Evolutionary conservation across 2,113 vertebrate genomes (phyloP), one percentile per base, ranked within the genome.

Genomic region (Oryzias melastigma): DNA sequence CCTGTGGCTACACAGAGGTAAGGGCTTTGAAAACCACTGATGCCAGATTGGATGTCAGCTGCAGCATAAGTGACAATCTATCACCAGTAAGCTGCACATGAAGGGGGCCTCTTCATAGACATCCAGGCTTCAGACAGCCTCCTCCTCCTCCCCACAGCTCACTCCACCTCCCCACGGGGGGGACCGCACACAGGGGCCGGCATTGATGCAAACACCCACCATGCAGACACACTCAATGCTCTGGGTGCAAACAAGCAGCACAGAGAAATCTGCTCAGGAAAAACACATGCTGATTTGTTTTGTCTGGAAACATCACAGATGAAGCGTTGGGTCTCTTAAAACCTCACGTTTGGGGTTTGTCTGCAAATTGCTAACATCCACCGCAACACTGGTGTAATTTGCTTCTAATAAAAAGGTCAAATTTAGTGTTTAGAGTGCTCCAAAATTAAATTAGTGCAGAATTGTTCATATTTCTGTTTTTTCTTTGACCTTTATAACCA

Each of bases 21-120:
- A 89, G 71, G 49, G 77, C 85, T 89, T 86, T 79, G 35, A 84
- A 85, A 90, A 87, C 86, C 78, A 59, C 83, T 70, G 80, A 87
- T 88, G 81, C 80, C 84, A 84, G 85, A 90, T 85, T 84, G 87
- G 81, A 85, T 90, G 86, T 90, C 89, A 89, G 82, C 78, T 72
- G 83, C 62, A 75, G 78, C 81, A 81, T 81, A 80, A 85, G 84
- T 83, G 83, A 84, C 84, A 58, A 88, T 91, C 86, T 82, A 87
- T 90, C 88, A 89, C 66, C 63, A 57, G 66, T 4, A 6, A 14
- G 41, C 69, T 3, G 48, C 75, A 64, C 14, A 48, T 77, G 77
- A 70, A 65, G 79, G 80, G 22, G 78, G 81, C 52, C 79, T 83
- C 81, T 84, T 89, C 79, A 87, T 70, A 78, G 73, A 65, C 46